Conservation (phyloP, 2,113 vertebrate genomes). For the Melanerpes formicivorus region DNA sequence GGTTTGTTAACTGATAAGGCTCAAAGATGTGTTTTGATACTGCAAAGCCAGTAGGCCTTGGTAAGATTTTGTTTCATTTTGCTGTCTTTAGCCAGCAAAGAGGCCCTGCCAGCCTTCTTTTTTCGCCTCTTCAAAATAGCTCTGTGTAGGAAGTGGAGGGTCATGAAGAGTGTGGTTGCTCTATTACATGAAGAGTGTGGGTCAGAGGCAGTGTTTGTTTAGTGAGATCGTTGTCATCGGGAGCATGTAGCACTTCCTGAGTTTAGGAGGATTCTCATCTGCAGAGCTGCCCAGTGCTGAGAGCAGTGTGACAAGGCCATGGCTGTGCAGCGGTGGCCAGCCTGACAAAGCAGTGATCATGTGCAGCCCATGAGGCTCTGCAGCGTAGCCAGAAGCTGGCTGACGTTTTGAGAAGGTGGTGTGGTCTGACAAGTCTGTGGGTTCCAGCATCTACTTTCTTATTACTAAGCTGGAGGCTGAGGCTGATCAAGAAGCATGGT, state of each 20-base stretch:
- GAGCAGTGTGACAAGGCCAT: not conserved
- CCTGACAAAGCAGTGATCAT: not conserved
- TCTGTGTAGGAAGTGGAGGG: slow-evolving; percentile 39
- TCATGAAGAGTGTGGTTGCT: not conserved
- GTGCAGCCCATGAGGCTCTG: not conserved
- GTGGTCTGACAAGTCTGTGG: not conserved
- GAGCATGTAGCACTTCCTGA: not conserved
- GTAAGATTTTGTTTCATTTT: not conserved
- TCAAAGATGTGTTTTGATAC: not conserved
- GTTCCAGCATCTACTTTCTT: not conserved
- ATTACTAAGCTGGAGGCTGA: not conserved
- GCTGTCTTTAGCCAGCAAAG: not conserved
- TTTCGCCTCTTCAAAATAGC: slow-evolving; percentile 2
- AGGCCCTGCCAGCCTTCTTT: not conserved
- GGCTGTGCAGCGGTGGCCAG: not conserved
- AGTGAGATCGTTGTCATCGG: not conserved
- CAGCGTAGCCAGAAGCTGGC: not conserved
- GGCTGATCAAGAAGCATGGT: not conserved
- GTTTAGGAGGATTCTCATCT: not conserved
- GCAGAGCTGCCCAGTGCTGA: not conserved
- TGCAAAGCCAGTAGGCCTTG: not conserved
- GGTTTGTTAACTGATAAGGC: not conserved
- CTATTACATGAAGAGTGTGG: not conserved
- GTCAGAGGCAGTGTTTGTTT: not conserved
- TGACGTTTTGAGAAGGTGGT: not conserved